Percentiles rank a stretch among this genome's conserved stretches.
Evolutionary conservation across 1,140 invertebrate species (phyloP).

Genomic region (Hyles euphorbiae): DNA sequence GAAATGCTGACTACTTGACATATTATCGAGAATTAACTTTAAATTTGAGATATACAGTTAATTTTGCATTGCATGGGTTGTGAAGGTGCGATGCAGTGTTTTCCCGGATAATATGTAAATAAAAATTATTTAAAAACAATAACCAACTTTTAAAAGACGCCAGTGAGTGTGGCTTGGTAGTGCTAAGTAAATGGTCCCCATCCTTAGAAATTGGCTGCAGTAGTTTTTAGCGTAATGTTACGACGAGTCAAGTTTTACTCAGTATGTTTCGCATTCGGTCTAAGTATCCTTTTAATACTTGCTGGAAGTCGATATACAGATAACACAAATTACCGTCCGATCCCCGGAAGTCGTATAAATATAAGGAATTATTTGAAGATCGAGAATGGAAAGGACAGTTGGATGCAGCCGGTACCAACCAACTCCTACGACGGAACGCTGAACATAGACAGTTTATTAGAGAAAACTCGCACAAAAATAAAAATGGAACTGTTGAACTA

Average conservation of each 20-base stretch:
- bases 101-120: not conserved
- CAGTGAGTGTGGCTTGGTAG: not conserved
- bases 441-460: slow-evolving; percentile 54
- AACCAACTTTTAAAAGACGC: not conserved
- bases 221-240: slow-evolving; percentile 58
- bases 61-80: too few species aligned
- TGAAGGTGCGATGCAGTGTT: too few species aligned
- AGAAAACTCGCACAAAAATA: slow-evolving; percentile 55
- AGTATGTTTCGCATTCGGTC: slow-evolving; percentile 75
- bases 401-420: slow-evolving; percentile 44
- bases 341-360: slow-evolving; percentile 62
- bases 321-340: slow-evolving; percentile 73
- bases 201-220: not conserved
- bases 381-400: slow-evolving; percentile 46
- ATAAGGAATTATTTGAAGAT: slow-evolving; percentile 55
- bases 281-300: slow-evolving; percentile 72
- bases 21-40: too few species aligned
- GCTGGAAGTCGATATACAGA: slow-evolving; percentile 76
- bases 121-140: not conserved
- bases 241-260: slow-evolving; percentile 76
- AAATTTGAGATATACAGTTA: too few species aligned
- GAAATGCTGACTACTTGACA: too few species aligned
- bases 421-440: slow-evolving; percentile 48
- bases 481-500: slow-evolving; percentile 51
- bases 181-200: not conserved